Evolutionary conservation across 2,113 vertebrate species (phyloP), one percentile per base, ranked within the genome.

Genomic region (Atractosteus spatula): DNA sequence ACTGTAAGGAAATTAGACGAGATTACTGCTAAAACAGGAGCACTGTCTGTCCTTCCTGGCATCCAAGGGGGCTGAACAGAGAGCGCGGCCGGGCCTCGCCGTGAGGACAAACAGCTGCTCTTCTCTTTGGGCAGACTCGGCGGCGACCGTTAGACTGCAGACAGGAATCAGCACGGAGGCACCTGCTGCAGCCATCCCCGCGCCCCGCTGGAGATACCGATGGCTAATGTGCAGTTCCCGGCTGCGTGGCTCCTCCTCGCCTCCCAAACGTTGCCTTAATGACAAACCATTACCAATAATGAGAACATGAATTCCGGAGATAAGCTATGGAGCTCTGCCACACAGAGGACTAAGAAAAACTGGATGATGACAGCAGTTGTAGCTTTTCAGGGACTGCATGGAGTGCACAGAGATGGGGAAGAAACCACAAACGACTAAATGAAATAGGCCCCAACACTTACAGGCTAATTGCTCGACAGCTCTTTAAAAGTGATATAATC

Each of bases 131-230:
- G 75, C 83, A 92, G 90, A 92, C 90, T 84, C 85, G 70, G 80
- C 74, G 90, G 88, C 84, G 8, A 91, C 91, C 89, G 85, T 77
- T 83, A 83, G 82, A 87, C 82, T 81, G 74, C 75, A 51, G 70
- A 1, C 44, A 77, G 82, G 70, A 68, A 65, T 63, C 41, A 0
- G 79, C 11, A 72, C 0, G 0, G 41, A 74, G 72, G 66, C 84
- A 82, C 80, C 86, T 89, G 84, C 87, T 84, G 55, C 42, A 29
- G 55, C 51, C 14, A 59, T 73, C 64, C 55, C 66, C 64, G 57
- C 43, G 66, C 66, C 71, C 42, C 5, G 47, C 41, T 45, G 71
- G 71, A 61, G 66, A 57, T 51, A 66, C n/a, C 44, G 55, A 55
- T 55, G 66, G 51, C 63, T 68, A 65, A 57, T 70, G 13, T 62